Evolutionary conservation across 64 coral and sea anemone species (phyloP), one percentile per base, ranked within the genome.

Genomic region (Stichodactyla helianthus): DNA sequence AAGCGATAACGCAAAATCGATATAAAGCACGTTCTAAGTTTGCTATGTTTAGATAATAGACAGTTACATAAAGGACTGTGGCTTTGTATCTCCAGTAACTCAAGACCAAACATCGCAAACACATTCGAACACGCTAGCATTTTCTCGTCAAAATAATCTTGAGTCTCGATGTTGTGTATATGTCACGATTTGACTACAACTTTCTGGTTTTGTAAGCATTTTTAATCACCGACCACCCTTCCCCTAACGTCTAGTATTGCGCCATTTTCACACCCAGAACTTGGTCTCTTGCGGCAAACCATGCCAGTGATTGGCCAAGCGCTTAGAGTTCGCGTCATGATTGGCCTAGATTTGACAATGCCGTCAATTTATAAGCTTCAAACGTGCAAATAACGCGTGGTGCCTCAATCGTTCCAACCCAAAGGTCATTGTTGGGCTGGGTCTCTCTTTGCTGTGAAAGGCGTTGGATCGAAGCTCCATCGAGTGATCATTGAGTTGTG

Each of bases 291-390:
- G 59, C 52, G 64, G 71, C 51, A 92, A 92, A 63, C 84, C 79
- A 54, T 50, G 85, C 59, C 53, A 77, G 85, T 92, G 90, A 92
- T 92, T 92, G 90, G 90, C 64, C 65, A 55, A 78, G 79, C 84
- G 79, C 85, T 82, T 82, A 28, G 17, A 87, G 64, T 50, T 8
- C 59, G n/a, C 68, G 5, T 62, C 87, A 78, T 82, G 79, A 97
- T 97, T 97, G 94, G 94, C 77, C 57, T 67, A 71, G 52, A 79
- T 87, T 90, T 97, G 94, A 97, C 94, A 97, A 97, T 90, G 92
- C 94, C 91, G 94, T 97, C 94, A 97, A 97, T 97, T 97, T 97
- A 97, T 97, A 89, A 97, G 82, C 94, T 97, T 97, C 90, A 97
- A 95, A 89, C 94, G 94, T 93, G 91, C 91, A 93, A 97, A 97